These are phyloP conservation scores for Bombus ignitus DNA, from an alignment of 1,140 invertebrate genomes.

Conservation along the genomic window DNA sequence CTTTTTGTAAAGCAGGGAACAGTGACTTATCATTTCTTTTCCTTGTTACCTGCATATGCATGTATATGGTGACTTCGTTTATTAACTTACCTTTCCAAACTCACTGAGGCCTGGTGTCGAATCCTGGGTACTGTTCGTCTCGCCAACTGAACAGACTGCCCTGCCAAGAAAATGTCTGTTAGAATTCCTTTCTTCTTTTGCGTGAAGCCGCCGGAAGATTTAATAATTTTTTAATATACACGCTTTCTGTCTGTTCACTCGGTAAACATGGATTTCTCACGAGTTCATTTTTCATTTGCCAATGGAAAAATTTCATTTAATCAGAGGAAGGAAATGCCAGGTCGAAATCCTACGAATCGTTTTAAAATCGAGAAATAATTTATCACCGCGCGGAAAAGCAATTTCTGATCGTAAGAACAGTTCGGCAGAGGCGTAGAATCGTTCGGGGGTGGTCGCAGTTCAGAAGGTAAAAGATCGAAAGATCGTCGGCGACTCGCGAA, in stretches of 20 bases:
- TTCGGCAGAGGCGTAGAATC: not conserved
- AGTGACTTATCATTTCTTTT: too few species aligned
- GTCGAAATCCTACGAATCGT: too few species aligned
- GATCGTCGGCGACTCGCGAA: conserved; percentile 1
- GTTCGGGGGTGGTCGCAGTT: too few species aligned
- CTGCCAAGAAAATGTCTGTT: conserved; percentile 81
- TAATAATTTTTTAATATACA: conserved; percentile 20
- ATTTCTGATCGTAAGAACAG: not conserved
- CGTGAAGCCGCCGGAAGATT: conserved; percentile 6
- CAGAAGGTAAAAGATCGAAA: not conserved
- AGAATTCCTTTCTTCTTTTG: conserved; percentile 58
- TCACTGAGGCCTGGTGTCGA: conserved; percentile 81
- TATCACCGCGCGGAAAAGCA: too few species aligned
- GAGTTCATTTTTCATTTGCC: too few species aligned
- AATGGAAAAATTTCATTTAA: too few species aligned
- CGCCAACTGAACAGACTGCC: conserved; percentile 82
- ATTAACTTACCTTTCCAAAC: conserved; percentile 82
- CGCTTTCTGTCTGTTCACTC: not conserved
- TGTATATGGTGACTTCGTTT: not conserved
- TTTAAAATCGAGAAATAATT: too few species aligned
- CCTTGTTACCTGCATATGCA: too few species aligned
- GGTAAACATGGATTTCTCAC: conserved; percentile 13
- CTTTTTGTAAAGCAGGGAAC: too few species aligned
- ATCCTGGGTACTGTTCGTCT: conserved; percentile 80
- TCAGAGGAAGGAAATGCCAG: too few species aligned